Evolutionary conservation across 2,797 vertebrate genomes (phyloP).

Genomic region (Distichodus sexfasciatus): DNA sequence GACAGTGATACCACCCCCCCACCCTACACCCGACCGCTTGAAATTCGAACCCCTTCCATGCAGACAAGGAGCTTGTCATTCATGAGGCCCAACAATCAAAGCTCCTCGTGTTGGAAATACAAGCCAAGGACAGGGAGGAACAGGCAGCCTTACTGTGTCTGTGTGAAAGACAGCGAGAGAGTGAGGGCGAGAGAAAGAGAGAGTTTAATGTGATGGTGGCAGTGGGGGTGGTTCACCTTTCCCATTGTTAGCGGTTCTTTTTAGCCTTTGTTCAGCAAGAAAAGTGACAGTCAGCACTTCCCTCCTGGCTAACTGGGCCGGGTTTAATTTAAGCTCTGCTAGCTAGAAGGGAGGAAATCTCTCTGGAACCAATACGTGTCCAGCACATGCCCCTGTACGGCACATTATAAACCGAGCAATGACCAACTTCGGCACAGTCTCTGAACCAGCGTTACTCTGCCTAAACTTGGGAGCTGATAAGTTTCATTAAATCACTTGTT

Average conservation of each 20-base stretch:
- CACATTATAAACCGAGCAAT: too few relatives aligned
- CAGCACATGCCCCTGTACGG: background rate
- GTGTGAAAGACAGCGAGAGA: too few relatives aligned
- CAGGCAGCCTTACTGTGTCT: constrained; percentile 38
- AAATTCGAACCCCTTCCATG: constrained; percentile 24
- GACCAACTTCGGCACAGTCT: too few relatives aligned
- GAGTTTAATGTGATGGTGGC: too few relatives aligned
- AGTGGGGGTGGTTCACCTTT: constrained; percentile 40
- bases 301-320: constrained; percentile 30
- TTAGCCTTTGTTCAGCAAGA: constrained; percentile 64
- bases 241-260: constrained; percentile 51
- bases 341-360: constrained; percentile 25
- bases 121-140: constrained; percentile 36
- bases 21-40: constrained; percentile 3
- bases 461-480: too few relatives aligned
- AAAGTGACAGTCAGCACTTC: constrained; percentile 67
- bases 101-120: constrained; percentile 9
- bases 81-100: background rate
- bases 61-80: background rate
- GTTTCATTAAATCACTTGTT: too few relatives aligned
- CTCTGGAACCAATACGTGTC: background rate
- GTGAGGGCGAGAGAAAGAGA: too few relatives aligned
- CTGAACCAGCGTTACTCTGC: too few relatives aligned
- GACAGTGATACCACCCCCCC: constrained; percentile 11
- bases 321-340: constrained; percentile 45